Base-by-base conservation (phyloP, 2,888 invertebrate species). In the Ophonus ardosiacus region DNA sequence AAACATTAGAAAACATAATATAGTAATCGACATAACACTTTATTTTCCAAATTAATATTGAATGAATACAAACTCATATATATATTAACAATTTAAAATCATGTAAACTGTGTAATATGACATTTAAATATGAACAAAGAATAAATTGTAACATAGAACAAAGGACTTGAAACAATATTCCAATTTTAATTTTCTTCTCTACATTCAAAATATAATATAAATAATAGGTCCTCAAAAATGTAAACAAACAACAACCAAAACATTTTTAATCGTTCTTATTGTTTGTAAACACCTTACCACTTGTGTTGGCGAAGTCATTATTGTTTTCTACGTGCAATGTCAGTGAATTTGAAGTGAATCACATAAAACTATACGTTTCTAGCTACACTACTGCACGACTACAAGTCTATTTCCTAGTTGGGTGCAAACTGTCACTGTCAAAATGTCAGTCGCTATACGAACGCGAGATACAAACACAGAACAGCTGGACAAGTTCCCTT, bases 251-350 rank as follows among this genome's bases (percentile, higher is more conserved):
- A 24, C 18, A 7, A 63, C 21, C 7, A 63, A 18, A 68, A 68
- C 17, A 17, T 7, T 15, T 7, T 15, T 10, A 65, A 8, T 31
- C 10, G 24, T 21, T 65, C n/a, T 31, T 18, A 57, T n/a, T 57
- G 57, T 78, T 78, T 81, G 65, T 71, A 74, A 79, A 82, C 68
- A 71, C 86, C 88, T 88, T 86, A 88, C 88, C 88, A 88, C 88
- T 86, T 88, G 88, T 65, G 88, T 88, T 61, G 88, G 88, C 83
- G 88, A 88, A 86, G 88, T 87, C 88, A 88, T 88, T 86, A 86
- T 86, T 79, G 13, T 15, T 31, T 17, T 15, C 43, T 76, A 76
- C 7, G 56, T 56, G 76, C 51, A 71, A 40, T 76, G 76, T 51
- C 31, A 78, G 59, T 56, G 31, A 15, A 78, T 31, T 24, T 74